Percentiles rank a stretch among this genome's conserved stretches.
phyloP scores from a whole-genome alignment of 2,888 invertebrate species.

The Spilarctia lutea region DNA sequence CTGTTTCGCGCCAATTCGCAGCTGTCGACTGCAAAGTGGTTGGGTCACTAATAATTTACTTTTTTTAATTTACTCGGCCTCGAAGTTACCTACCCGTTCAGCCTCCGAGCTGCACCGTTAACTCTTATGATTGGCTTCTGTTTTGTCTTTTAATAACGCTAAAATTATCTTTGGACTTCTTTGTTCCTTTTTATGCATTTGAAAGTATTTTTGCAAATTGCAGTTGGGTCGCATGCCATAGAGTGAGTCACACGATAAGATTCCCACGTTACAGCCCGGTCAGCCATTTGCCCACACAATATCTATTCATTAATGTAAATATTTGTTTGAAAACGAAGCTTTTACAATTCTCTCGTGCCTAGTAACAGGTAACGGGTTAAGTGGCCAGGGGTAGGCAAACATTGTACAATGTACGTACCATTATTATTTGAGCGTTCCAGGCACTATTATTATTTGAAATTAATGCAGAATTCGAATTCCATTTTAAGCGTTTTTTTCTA shows the following conservation, averaged over 20 bases:
- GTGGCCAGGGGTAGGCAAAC: background rate
- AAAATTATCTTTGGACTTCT: slow-evolving; percentile 40
- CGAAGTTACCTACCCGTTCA: slow-evolving; percentile 62
- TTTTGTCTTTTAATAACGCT: slow-evolving; percentile 44
- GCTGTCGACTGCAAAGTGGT: slow-evolving; percentile 79
- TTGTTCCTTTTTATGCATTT: slow-evolving; percentile 24
- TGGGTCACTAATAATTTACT: slow-evolving; percentile 70
- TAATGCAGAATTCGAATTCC: background rate
- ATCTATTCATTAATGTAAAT: slow-evolving; percentile 50
- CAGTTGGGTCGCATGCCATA: slow-evolving; percentile 25
- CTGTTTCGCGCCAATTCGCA: slow-evolving; percentile 85
- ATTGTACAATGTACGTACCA: background rate
- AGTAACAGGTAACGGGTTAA: slow-evolving; percentile 30
- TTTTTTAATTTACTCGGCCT: slow-evolving; percentile 64
- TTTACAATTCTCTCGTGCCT: slow-evolving; percentile 29
- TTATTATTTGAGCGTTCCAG: too few species aligned
- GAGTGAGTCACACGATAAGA: slow-evolving; percentile 45
- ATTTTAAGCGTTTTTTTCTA: background rate
- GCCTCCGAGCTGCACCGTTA: slow-evolving; percentile 80
- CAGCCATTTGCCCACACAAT: slow-evolving; percentile 46
- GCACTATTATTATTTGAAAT: background rate
- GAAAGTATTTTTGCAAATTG: slow-evolving; percentile 38
- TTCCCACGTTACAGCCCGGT: slow-evolving; percentile 55
- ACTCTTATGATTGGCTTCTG: slow-evolving; percentile 59
- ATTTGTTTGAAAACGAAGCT: slow-evolving; percentile 33